Percentiles rank a stretch among this genome's conserved stretches.
Evolutionary conservation across 2,888 invertebrate species (phyloP).

Genomic region (Cheilosia scutellata): DNA sequence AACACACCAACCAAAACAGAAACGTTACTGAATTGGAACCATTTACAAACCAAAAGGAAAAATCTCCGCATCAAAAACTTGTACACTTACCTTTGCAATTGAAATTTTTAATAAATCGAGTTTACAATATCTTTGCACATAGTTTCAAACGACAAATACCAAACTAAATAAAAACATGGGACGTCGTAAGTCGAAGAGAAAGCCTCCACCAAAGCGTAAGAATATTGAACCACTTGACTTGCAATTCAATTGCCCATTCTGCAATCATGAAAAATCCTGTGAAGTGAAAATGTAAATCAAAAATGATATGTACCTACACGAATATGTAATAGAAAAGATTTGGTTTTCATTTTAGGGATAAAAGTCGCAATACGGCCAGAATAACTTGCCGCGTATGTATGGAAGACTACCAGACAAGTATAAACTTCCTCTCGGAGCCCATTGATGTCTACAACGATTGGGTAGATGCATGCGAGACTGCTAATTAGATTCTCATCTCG

Average conservation of each 20-base stretch:
- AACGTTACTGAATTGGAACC: constrained; percentile 29
- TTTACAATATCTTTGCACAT: no score
- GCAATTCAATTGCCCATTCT: constrained; percentile 99
- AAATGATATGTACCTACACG: neutral
- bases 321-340: neutral
- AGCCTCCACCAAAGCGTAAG: constrained; percentile 97
- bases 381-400: constrained; percentile 98
- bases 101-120: no score
- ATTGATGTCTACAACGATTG: constrained; percentile 99
- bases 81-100: no score
- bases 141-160: neutral
- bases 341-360: constrained; percentile 89
- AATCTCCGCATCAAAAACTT: neutral
- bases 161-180: constrained; percentile 89
- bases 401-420: constrained; percentile 98
- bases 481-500: constrained; percentile 86
- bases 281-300: constrained; percentile 98
- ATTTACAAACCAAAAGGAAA: constrained; percentile 5
- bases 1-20: constrained; percentile 45
- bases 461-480: constrained; percentile 99
- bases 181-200: constrained; percentile 97
- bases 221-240: constrained; percentile 96
- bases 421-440: constrained; percentile 98
- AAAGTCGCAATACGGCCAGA: constrained; percentile 95
- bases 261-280: constrained; percentile 99